Evolutionary conservation across 1,140 invertebrate species (phyloP), one percentile per base, ranked within the genome.

Genomic region (Eciton burchellii): DNA sequence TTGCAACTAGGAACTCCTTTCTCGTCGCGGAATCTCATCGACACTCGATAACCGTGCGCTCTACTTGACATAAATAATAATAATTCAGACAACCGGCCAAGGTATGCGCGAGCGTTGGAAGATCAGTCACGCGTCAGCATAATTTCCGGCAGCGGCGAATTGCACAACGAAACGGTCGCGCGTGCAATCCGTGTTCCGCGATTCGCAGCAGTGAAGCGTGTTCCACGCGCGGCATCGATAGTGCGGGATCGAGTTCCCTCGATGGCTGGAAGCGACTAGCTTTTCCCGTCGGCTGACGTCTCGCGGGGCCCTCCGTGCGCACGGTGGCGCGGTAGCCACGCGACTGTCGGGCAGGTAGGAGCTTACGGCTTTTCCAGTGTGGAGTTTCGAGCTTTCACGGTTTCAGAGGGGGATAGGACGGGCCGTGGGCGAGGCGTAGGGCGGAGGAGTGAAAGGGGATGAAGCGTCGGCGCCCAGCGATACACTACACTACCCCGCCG

Each of bases 381-480:
- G 76, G 84, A 88, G 88, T 88, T 92, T 92, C 85, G 86, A 88
- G 86, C 85, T 92, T 91, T 91, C 89, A 88, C 89, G 89, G 88
- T 91, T 91, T 92, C 82, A 66, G 85, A 79, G 74, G 41, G 81
- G 87, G 72, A 87, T 84, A 76, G 77, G 79, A 79, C 83, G 77
- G 62, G 56, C 21, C 21, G 59, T 65, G 65, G 47, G 68, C 45
- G 89, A 84, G 79, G 70, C 77, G 81, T 79, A 81, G 81, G 62
- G 84, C 79, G 65, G 74, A 84, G 82, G 81, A n/a, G n/a, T n/a
- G 86, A 76, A 82, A 83, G 81, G 57, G 83, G 86, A 87, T 84
- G 74, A 89, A 91, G 91, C 92, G 92, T 92, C 92, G 92, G 92
- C 91, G 91, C 92, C 83, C 90, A 88, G 89, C 89, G 90, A 92